Conservation (phyloP, 1,140 invertebrate genomes). For the Caerostris darwini region DNA sequence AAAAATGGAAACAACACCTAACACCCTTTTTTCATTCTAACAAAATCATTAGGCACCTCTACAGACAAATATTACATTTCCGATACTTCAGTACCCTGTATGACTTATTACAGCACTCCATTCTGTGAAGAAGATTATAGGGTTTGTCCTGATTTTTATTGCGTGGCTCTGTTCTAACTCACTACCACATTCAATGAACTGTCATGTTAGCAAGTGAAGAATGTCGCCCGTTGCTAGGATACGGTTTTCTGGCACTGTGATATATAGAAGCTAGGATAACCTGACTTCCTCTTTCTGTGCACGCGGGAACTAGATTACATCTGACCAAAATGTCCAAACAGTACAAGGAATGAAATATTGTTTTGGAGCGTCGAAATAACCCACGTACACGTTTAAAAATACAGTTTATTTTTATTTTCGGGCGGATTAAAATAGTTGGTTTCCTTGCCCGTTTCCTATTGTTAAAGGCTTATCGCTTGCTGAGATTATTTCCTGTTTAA, state of each 20-base stretch:
- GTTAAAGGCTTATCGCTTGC: not conserved
- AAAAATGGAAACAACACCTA: no score
- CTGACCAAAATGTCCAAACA: conserved; percentile 21
- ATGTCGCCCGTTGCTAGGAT: conserved; percentile 28
- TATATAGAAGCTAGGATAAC: not conserved
- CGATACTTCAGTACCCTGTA: not conserved
- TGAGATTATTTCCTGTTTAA: conserved; percentile 25
- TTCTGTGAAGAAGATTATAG: not conserved
- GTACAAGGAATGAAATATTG: not conserved
- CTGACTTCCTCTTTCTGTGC: not conserved
- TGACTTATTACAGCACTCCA: not conserved
- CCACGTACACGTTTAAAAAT: not conserved
- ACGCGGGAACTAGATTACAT: conserved; percentile 13
- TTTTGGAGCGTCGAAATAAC: not conserved
- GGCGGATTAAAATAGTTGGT: not conserved
- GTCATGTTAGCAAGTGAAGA: conserved; percentile 25
- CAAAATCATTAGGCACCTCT: not conserved
- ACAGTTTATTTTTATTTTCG: not conserved
- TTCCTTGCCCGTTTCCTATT: not conserved
- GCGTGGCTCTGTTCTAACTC: conserved; percentile 11
- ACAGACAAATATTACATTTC: conserved; percentile 36
- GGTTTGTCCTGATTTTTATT: conserved; percentile 33
- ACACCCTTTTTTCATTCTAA: no score
- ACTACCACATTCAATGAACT: conserved; percentile 14
- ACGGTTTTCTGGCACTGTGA: not conserved